phyloP scores from a whole-genome alignment of 2,113 vertebrate species.

The Elanus axillaris region DNA sequence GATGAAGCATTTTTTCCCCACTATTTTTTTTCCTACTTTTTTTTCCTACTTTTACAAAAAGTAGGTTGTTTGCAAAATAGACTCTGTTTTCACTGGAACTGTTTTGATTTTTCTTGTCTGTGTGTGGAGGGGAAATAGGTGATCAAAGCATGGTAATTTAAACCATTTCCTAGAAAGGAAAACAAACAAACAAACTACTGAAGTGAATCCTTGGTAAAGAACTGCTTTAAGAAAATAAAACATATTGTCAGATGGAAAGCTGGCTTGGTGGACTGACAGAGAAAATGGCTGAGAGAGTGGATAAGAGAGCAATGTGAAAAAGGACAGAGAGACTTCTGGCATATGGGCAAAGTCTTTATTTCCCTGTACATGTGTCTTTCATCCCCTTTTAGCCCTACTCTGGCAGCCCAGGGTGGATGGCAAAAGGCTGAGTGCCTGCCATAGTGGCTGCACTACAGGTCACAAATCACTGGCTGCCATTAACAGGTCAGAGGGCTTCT shows the following conservation, averaged over 20 bases:
- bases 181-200: not conserved
- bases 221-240: not conserved
- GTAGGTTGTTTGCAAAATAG: not conserved
- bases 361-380: not conserved
- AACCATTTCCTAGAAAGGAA: not conserved
- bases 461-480: not conserved
- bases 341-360: not conserved
- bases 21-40: not conserved
- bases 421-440: not conserved
- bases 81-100: not conserved
- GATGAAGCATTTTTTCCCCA: not conserved
- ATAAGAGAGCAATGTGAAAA: not conserved
- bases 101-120: not conserved
- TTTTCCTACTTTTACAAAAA: accelerated
- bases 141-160: not conserved
- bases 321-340: not conserved
- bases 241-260: not conserved
- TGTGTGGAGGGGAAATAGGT: not conserved
- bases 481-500: not conserved
- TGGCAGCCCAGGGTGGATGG: not conserved
- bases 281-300: not conserved
- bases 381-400: not conserved
- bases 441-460: not conserved
- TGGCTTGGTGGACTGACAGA: not conserved
- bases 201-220: not conserved